Evolutionary conservation across 2,113 vertebrate species (phyloP), one percentile per base, ranked within the genome.

Genomic region (Mola mola): DNA sequence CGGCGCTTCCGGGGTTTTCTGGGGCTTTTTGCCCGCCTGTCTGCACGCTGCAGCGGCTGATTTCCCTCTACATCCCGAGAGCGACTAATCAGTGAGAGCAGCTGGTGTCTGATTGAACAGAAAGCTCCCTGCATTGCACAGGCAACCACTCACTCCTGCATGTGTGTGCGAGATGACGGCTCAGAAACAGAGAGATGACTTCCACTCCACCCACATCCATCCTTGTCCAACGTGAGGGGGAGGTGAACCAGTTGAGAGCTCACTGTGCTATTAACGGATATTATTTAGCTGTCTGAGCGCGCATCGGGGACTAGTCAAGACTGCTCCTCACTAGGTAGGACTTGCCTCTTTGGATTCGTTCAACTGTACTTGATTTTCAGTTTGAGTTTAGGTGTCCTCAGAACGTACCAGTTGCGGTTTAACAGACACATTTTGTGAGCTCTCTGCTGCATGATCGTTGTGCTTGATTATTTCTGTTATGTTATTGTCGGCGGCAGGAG

Each of bases 171-270:
- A 41, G 25, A 76, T 34, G 28, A 34, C 5, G 34, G 31, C 62
- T 52, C 74, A 29, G 78, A 82, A 60, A 61, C 53, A 50, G 51
- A 57, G 41, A 78, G 66, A 83, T 80, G 79, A 86, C 55, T 78
- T 85, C 62, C 62, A 79, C 82, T 83, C 88, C 88, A 88, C 88
- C 88, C 88, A 90, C 86, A 83, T 75, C 51, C 64, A 78, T 76
- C 72, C 52, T 60, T 78, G 81, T 87, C 86, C 81, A 82, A 79
- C 55, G 73, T 85, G 83, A 84, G 88, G 80, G 85, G 85, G 88
- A 82, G 86, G 86, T 85, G 81, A 87, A 72, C 65, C 78, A 68
- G 65, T 83, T 78, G 31, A 83, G 74, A 26, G 71, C 81, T 77
- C 66, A 66, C 74, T 80, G 72, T 66, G 71, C 69, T 67, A 42